Base-by-base conservation (phyloP, 2,888 invertebrate genomes). In the Corbicula japonica region DNA sequence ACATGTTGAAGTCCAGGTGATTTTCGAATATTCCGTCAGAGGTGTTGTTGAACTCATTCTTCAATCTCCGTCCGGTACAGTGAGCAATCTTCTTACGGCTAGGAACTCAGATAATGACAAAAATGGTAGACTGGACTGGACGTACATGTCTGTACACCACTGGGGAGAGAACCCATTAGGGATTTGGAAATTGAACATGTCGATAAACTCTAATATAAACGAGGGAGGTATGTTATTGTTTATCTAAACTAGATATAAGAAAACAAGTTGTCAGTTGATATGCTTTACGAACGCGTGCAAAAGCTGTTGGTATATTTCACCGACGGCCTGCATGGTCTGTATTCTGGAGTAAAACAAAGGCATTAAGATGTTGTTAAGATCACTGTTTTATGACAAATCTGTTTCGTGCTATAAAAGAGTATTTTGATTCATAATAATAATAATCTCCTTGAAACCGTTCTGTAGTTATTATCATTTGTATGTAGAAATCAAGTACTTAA, bases 1-100 rank as follows among this genome's bases (percentile, higher is more conserved):
- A 28, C 76, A 76, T 41, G 66, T 76, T 6, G 30, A 71, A 34
- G 71, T 60, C 1, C 5, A 5, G 2, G 46, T 76, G 6, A 26
- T 50, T 5, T 71, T 71, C 38, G 28, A 18, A 18, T 58, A 56
- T 32, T 52, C 71, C 21, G 8, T 48, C 8, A 32, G 76, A 2
- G 76, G 71, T 18, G 32, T 50, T n/a, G 52, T 71, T 4, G 8
- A 58, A 8, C 18, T 76, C n/a, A 58, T 26, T 6, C 65, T 76
- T 6, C 32, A 21, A 34, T 76, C 76, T 30, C 76, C 76, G 15
- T 60, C 38, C 41, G 71, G 71, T 12, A 71, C 65, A 18, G 32
- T 26, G 1, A 71, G 71, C 41, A 65, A 38, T 5, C 32, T 76
- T 1, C 41, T 76, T 21, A 71, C 71, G 21, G 35, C 34, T 15